These are phyloP conservation scores for Campylorhamphus procurvoides DNA, from an alignment of 2,113 vertebrate species.

Conservation along the genomic window DNA sequence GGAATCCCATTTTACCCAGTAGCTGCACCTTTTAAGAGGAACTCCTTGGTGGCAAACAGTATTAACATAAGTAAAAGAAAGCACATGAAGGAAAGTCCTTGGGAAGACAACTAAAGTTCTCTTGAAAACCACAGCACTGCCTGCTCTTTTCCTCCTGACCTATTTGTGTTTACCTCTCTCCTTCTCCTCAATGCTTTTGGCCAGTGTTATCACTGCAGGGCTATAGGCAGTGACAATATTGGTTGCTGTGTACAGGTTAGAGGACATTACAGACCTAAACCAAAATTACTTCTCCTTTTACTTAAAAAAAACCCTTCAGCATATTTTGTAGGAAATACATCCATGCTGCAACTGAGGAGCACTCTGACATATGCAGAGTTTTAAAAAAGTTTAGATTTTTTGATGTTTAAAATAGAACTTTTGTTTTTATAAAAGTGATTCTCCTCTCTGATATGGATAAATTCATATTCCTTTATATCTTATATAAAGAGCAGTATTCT, in stretches of 20 bases:
- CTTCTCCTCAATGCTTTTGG: neutral
- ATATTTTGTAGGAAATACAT: neutral
- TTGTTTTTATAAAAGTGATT: slow-evolving; percentile 30
- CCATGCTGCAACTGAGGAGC: neutral
- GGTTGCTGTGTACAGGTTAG: neutral
- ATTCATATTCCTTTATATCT: neutral
- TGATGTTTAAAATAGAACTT: slow-evolving; percentile 17
- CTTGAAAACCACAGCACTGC: neutral
- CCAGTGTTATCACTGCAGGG: neutral
- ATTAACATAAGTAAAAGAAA: neutral
- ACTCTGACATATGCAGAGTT: neutral
- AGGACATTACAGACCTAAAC: neutral
- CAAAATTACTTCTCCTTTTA: neutral
- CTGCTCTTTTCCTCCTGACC: neutral
- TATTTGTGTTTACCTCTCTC: neutral
- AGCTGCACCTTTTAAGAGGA: neutral
- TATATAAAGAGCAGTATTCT: neutral
- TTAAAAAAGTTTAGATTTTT: neutral
- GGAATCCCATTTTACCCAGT: accelerated
- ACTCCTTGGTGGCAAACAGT: too few species aligned
- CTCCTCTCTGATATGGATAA: neutral
- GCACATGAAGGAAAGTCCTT: neutral
- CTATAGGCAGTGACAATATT: neutral
- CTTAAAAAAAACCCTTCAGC: neutral
- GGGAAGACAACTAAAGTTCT: neutral